A percentile compares a stretch with the other conserved stretches of the same genome.
Conservation (phyloP, 2,113 vertebrate genomes). For the Tachysurus fulvidraco region DNA sequence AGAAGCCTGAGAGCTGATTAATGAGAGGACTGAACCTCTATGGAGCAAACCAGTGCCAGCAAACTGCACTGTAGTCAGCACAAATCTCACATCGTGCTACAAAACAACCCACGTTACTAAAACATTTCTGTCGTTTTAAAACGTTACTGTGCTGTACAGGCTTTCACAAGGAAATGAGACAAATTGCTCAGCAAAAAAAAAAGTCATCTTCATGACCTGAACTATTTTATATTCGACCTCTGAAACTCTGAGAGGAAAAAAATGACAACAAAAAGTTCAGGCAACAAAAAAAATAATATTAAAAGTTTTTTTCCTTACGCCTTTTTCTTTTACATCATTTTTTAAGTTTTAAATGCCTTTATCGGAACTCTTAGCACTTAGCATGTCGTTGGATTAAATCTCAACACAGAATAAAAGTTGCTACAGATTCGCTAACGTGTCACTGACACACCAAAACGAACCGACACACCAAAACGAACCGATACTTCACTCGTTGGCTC, state of each 20-base stretch:
- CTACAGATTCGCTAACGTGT: background rate
- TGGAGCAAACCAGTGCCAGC: conserved; percentile 47
- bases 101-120: background rate
- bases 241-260: conserved; percentile 37
- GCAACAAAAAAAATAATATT: background rate
- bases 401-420: background rate
- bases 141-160: background rate
- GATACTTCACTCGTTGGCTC: background rate
- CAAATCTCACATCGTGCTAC: conserved; percentile 28
- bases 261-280: background rate
- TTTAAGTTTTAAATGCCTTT: no score
- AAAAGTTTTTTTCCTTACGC: background rate
- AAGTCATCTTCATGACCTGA: background rate
- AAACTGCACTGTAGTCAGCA: conserved; percentile 53
- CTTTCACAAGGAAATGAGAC: background rate
- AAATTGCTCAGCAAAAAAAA: background rate
- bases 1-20: conserved; percentile 4
- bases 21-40: conserved; percentile 43
- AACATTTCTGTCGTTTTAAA: background rate
- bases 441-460: background rate
- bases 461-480: background rate
- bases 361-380: no score
- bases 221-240: conserved; percentile 51
- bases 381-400: background rate
- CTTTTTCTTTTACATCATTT: background rate